Conservation (phyloP, 2,797 vertebrate species). For the Sciurus carolinensis region DNA sequence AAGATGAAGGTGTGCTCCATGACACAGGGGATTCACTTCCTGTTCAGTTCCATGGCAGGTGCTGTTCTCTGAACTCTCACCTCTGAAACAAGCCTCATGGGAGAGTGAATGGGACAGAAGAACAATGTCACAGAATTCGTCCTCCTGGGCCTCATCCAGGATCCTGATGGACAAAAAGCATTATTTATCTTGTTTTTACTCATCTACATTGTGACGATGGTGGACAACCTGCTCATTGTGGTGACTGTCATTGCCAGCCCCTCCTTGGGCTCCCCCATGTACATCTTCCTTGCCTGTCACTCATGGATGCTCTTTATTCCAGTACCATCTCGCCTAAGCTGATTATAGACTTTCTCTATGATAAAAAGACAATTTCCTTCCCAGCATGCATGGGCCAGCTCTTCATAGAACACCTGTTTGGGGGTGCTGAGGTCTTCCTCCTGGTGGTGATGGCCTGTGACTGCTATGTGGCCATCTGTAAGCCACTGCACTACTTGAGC, state of each 20-base stretch:
- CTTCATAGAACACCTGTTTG: too few relatives aligned
- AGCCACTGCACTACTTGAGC: too few relatives aligned
- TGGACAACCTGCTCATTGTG: slow-evolving; percentile 72
- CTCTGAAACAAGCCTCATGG: background rate
- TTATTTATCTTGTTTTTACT: slow-evolving; percentile 67
- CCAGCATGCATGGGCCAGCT: too few relatives aligned
- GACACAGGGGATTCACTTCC: background rate
- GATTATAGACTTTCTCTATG: too few relatives aligned
- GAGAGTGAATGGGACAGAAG: background rate
- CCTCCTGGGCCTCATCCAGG: slow-evolving; percentile 74
- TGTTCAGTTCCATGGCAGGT: background rate
- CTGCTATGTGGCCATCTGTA: too few relatives aligned
- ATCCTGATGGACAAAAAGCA: slow-evolving; percentile 39
- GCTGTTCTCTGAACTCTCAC: background rate
- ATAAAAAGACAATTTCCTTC: too few relatives aligned
- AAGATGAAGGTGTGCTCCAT: background rate
- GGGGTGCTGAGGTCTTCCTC: too few relatives aligned
- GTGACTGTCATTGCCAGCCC: background rate
- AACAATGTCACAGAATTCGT: slow-evolving; percentile 58
- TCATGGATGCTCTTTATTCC: too few relatives aligned
- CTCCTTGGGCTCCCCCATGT: slow-evolving; percentile 3
- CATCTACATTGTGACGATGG: slow-evolving; percentile 68
- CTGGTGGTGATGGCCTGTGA: too few relatives aligned
- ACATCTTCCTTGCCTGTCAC: slow-evolving; percentile 40
- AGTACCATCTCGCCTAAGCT: too few relatives aligned